A percentile compares a stretch with the other conserved stretches of the same genome.
phyloP scores from a whole-genome alignment of 2,113 vertebrate genomes.

The Donacobius atricapilla region DNA sequence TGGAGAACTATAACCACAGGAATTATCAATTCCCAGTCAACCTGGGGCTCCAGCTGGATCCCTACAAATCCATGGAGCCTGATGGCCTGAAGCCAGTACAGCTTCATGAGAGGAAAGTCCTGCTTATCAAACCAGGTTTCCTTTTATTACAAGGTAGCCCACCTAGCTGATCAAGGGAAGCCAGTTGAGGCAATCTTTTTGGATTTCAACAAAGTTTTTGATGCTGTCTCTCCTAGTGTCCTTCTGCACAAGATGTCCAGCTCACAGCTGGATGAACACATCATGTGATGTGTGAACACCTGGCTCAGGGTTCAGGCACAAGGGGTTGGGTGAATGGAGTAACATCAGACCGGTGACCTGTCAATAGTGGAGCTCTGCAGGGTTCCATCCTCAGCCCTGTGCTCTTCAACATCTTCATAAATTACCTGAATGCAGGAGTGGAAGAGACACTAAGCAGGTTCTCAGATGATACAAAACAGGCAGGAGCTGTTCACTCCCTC shows the following conservation, averaged over 20 bases:
- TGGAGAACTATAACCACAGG: neutral
- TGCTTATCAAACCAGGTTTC: neutral
- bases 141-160: neutral
- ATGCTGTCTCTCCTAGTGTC: too few relatives aligned
- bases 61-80: neutral
- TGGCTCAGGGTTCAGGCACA: neutral
- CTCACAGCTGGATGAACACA: neutral
- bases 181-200: neutral
- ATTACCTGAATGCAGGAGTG: neutral
- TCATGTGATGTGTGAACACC: neutral
- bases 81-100: neutral
- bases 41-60: neutral
- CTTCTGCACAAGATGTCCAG: neutral
- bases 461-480: neutral
- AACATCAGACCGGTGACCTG: neutral
- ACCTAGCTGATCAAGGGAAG: neutral
- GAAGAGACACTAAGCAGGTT: neutral
- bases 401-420: neutral
- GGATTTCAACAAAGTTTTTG: neutral
- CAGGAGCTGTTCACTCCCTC: neutral
- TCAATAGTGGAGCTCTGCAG: neutral
- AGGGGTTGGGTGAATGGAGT: neutral
- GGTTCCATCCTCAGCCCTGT: neutral
- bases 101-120: neutral
- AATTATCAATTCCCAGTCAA: neutral